These are phyloP conservation scores for Montipora efflorescens DNA, from an alignment of 64 coral and sea anemone species.

Conservation along the genomic window DNA sequence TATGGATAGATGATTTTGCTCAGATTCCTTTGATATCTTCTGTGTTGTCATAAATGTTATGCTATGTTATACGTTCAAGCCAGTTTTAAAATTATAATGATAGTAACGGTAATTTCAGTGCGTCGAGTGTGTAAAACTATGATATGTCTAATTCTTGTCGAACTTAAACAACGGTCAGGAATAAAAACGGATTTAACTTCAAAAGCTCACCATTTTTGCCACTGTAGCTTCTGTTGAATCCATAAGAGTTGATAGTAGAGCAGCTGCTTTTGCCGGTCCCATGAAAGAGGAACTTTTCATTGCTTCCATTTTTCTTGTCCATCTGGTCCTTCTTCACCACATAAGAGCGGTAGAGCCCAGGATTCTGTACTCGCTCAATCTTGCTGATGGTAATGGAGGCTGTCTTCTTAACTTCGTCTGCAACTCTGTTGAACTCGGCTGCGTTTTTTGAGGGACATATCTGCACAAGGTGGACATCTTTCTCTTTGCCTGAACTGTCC, in stretches of 20 bases:
- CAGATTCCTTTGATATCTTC: too few species aligned
- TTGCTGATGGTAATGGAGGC: conserved; percentile 15
- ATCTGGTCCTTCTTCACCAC: conserved; percentile 20
- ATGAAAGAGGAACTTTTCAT: conserved; percentile 59
- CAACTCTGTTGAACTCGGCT: conserved; percentile 30
- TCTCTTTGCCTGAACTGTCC: conserved; percentile 3
- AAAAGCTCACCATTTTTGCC: conserved; percentile 49
- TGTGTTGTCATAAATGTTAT: too few species aligned
- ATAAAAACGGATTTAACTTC: too few species aligned
- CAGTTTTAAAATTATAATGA: too few species aligned
- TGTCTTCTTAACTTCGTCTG: conserved; percentile 33
- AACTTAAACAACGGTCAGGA: too few species aligned
- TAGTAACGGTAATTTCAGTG: too few species aligned
- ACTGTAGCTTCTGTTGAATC: conserved; percentile 60
- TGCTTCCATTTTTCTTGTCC: background rate
- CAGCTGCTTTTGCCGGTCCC: conserved; percentile 52
- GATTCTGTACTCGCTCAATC: conserved; percentile 59
- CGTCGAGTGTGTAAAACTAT: too few species aligned
- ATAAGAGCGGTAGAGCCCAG: conserved; percentile 25
- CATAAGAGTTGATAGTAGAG: conserved; percentile 28
- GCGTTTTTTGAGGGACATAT: background rate
- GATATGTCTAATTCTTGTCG: too few species aligned
- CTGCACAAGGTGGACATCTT: conserved; percentile 24
- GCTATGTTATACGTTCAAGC: too few species aligned
- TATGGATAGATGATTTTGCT: too few species aligned